Percentiles rank a stretch among this genome's conserved stretches.
These are phyloP conservation scores for Tachina lurida DNA, from an alignment of 2,888 invertebrate genomes.

Conservation along the genomic window DNA sequence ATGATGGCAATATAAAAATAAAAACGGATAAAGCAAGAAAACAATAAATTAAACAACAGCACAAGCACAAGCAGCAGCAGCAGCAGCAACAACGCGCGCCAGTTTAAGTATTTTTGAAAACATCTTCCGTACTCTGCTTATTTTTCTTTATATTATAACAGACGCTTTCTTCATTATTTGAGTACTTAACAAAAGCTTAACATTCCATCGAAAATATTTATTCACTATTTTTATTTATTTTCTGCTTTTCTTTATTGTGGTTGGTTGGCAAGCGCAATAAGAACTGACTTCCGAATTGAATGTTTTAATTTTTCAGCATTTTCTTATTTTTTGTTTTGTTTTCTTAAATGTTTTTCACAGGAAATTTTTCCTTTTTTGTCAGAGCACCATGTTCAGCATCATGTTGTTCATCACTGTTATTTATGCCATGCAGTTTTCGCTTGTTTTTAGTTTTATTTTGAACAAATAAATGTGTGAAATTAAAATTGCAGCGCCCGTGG, in stretches of 20 bases:
- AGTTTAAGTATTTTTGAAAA: conserved; percentile 38
- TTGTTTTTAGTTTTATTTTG: conserved; percentile 18
- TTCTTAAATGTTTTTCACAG: conserved; percentile 16
- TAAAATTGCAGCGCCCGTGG: conserved; percentile 41
- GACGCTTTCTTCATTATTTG: conserved; percentile 23
- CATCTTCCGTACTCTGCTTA: not conserved
- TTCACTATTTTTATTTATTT: not conserved
- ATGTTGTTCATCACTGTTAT: conserved; percentile 49
- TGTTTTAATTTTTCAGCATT: conserved; percentile 42
- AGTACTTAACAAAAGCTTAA: conserved; percentile 33
- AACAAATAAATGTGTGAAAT: conserved; percentile 54
- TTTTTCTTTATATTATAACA: conserved; percentile 18
- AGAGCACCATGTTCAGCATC: conserved; percentile 5
- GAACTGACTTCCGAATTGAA: conserved; percentile 60
- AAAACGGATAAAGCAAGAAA: conserved; percentile 18
- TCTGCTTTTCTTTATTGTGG: not conserved
- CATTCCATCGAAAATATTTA: not conserved
- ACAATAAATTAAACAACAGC: conserved; percentile 40
- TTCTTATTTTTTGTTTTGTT: not conserved
- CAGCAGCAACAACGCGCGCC: too few species aligned
- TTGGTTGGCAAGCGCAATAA: conserved; percentile 30
- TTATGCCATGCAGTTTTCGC: conserved; percentile 24
- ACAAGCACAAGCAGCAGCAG: not conserved
- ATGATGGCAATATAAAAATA: conserved; percentile 36
- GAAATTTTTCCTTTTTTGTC: conserved; percentile 11